phyloP scores from a whole-genome alignment of 2,888 invertebrate species.

The Cephus pygmeus region DNA sequence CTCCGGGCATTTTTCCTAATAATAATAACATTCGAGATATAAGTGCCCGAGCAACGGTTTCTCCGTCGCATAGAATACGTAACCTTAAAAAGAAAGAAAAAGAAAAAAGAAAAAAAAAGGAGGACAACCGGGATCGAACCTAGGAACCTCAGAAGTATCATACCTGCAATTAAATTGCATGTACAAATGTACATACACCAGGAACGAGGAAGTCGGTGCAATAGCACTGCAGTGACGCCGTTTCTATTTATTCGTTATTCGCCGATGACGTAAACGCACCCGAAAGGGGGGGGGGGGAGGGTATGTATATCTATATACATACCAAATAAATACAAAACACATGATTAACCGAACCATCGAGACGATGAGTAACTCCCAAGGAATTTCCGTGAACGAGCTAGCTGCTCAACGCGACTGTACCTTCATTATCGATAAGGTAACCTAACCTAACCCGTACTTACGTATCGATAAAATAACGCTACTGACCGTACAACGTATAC shows the following conservation, averaged over 20 bases:
- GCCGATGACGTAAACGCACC: not conserved
- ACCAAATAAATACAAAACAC: slow-evolving; percentile 19
- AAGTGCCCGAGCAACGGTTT: not conserved
- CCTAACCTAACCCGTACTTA: not conserved
- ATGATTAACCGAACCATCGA: not conserved
- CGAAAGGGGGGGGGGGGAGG: not conserved
- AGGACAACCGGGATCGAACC: not conserved
- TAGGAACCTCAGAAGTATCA: not conserved
- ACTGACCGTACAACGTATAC: not conserved
- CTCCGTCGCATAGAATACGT: not conserved
- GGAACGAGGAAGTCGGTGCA: not conserved
- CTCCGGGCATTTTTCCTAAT: not conserved
- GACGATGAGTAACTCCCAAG: not conserved
- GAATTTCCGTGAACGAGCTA: not conserved
- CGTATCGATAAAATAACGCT: not conserved
- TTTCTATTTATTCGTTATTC: not conserved
- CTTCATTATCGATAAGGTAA: not conserved
- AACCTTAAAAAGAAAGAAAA: not conserved
- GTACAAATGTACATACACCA: not conserved
- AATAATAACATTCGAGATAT: not conserved
- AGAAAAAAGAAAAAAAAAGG: not conserved
- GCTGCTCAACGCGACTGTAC: not conserved
- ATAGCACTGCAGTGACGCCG: not conserved
- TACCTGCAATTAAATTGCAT: not conserved
- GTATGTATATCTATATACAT: not conserved